phyloP scores from a whole-genome alignment of 2,113 vertebrate genomes.

The Bettongia penicillata region DNA sequence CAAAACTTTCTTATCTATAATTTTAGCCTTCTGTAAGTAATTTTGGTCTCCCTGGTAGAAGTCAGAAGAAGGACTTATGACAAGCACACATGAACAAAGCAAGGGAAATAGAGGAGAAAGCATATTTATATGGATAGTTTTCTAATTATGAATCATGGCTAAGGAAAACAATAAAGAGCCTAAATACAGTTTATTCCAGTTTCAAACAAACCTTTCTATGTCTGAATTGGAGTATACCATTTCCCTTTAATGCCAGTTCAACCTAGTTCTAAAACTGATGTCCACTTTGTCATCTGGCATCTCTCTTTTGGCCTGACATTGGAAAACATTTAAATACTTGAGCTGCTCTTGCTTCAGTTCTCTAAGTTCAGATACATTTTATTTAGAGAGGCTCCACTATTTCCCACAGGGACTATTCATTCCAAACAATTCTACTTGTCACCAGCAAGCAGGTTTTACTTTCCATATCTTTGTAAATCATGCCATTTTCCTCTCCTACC shows the following conservation, averaged over 20 bases:
- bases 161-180: conserved; percentile 19
- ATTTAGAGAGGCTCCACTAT: background rate
- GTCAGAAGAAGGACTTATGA: background rate
- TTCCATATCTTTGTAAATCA: background rate
- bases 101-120: conserved; percentile 9
- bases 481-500: background rate
- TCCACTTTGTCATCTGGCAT: background rate
- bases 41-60: conserved; percentile 24
- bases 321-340: background rate
- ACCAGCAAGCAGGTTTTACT: background rate
- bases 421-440: background rate
- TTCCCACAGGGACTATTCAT: background rate
- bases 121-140: conserved; percentile 21
- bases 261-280: background rate
- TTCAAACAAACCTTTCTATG: background rate
- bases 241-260: background rate
- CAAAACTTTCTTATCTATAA: conserved; percentile 39
- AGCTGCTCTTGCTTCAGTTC: background rate
- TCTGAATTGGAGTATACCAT: background rate
- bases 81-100: background rate
- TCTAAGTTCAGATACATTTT: background rate
- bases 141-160: background rate
- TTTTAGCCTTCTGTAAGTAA: conserved; percentile 47
- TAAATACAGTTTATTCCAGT: background rate
- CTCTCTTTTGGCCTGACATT: background rate